These are phyloP conservation scores for Thripadectes ignobilis DNA, from an alignment of 2,797 vertebrate genomes.

Conservation along the genomic window DNA sequence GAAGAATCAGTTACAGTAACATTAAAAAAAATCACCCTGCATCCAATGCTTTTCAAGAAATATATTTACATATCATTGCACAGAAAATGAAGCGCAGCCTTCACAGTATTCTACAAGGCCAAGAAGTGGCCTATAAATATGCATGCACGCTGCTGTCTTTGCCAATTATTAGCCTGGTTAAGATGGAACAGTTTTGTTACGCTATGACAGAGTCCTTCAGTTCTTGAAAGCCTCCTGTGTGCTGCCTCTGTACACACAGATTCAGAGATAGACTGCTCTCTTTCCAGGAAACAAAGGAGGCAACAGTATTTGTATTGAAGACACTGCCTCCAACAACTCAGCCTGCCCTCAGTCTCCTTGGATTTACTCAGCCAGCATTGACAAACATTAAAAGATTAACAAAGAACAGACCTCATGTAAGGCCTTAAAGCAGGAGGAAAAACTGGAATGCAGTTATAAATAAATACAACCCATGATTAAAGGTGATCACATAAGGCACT, in stretches of 20 bases:
- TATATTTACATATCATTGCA: neutral
- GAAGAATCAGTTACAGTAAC: neutral
- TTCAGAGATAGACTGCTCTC: neutral
- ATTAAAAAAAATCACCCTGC: neutral
- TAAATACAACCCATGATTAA: neutral
- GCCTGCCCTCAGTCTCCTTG: neutral
- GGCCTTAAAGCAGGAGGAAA: neutral
- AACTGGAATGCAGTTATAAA: neutral
- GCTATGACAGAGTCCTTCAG: neutral
- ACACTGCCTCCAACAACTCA: neutral
- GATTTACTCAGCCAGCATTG: neutral
- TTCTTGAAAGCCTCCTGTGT: neutral
- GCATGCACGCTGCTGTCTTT: neutral
- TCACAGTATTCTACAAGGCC: neutral
- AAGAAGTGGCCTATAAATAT: slow-evolving; percentile 1
- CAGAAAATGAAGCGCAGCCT: neutral
- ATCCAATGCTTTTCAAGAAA: neutral
- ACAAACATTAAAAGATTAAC: neutral
- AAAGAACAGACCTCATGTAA: neutral
- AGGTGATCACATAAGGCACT: neutral
- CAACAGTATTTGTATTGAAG: neutral
- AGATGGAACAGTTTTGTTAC: neutral
- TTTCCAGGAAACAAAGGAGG: neutral
- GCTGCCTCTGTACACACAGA: neutral
- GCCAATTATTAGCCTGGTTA: neutral